phyloP scores from a whole-genome alignment of 2,113 vertebrate species.

The Chascanopsetta lugubris region DNA sequence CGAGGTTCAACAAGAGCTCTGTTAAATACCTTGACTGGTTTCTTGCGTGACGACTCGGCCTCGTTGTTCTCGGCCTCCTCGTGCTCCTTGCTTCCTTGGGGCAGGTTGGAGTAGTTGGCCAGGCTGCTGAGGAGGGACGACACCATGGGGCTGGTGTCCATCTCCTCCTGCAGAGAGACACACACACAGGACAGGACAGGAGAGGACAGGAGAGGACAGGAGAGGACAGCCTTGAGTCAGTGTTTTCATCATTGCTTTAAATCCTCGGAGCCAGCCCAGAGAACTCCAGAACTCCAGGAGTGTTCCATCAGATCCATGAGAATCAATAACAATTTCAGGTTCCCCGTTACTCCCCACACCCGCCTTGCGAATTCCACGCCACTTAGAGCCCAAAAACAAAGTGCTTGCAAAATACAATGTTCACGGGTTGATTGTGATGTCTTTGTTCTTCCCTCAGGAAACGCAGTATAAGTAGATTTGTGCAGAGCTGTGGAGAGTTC shows the following conservation, averaged over 20 bases:
- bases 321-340: not conserved
- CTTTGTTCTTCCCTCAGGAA: not conserved
- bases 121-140: slow-evolving; percentile 95
- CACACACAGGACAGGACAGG: not conserved
- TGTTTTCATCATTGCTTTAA: not conserved
- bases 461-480: not conserved
- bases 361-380: not conserved
- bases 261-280: not conserved
- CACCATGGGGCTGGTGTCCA: slow-evolving; percentile 99
- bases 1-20: not conserved
- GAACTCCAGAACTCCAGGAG: slow-evolving; percentile 1
- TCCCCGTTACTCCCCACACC: not conserved
- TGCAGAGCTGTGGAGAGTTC: not conserved
- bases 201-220: not conserved
- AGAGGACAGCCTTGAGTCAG: slow-evolving; percentile 12
- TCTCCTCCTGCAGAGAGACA: slow-evolving; percentile 88
- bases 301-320: slow-evolving; percentile 8
- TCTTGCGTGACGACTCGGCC: slow-evolving; percentile 79
- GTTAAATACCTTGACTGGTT: slow-evolving; percentile 73
- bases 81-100: slow-evolving; percentile 95
- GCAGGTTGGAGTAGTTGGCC: slow-evolving; percentile 98
- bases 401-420: not conserved
- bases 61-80: slow-evolving; percentile 98
- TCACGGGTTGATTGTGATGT: slow-evolving; percentile 9
- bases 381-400: not conserved